Evolutionary conservation across 2,888 invertebrate species (phyloP), one percentile per base, ranked within the genome.

Genomic region (Bembecia ichneumoniformis): DNA sequence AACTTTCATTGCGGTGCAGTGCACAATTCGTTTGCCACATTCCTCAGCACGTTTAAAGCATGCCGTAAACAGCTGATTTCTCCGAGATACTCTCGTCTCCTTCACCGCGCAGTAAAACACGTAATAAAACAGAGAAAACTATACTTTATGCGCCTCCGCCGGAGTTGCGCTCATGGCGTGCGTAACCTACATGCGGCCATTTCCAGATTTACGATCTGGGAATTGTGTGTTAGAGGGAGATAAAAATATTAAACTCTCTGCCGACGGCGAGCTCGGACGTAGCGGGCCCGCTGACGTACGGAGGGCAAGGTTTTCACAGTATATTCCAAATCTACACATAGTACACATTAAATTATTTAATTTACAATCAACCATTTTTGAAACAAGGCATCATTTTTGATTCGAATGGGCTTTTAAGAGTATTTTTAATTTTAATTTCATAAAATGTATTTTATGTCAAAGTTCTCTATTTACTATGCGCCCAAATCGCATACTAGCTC

Each of bases 111-210:
- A 71, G 69, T 78, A 77, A 82, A 83, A 80, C 77, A 76, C 75
- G 79, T 76, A 83, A 87, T 83, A 83, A 84, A 86, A 88, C 84
- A 86, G 88, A 87, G 88, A 88, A 79, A 80, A 82, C 80, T 82
- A 82, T 86, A 86, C 68, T 86, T 87, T 87, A 86, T 82, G 82
- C 76, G 81, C 83, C 82, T 79, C 77, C 77, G 58, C 76, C 62
- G 74, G 79, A 75, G 75, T 77, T 72, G 80, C 82, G 82, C 78
- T 81, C 79, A 80, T 83, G 81, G 82, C 84, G 86, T 83, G 83
- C 87, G 87, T 87, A 87, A 87, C 86, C 87, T 87, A 87, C 86
- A 87, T 87, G 87, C 87, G 88, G 88, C 88, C 87, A 86, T 88
- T 88, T 88, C 88, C 75, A 86, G 87, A 88, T 88, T 88, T 88